These are phyloP conservation scores for Thecocarcelia acutangulata DNA, from an alignment of 2,888 invertebrate genomes.

Conservation along the genomic window DNA sequence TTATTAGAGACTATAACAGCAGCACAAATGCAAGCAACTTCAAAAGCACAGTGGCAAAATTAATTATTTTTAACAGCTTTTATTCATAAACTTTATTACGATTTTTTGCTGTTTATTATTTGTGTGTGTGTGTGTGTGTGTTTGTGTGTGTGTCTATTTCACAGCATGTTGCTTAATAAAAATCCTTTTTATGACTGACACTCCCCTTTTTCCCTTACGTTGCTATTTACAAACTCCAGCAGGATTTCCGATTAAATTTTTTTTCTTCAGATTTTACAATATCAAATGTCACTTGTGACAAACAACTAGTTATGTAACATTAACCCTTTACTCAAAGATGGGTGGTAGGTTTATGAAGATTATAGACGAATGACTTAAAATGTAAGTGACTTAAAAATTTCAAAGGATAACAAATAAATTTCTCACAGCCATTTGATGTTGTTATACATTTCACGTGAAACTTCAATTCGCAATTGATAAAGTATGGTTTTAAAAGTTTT, in stretches of 20 bases:
- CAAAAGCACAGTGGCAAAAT: conserved; percentile 58
- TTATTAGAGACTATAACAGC: conserved; percentile 27
- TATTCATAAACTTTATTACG: conserved; percentile 36
- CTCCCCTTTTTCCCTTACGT: background rate
- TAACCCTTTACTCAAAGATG: too few relatives aligned
- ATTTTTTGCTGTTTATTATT: background rate
- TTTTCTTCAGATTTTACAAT: background rate
- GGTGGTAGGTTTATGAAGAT: too few relatives aligned
- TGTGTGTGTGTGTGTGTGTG: too few relatives aligned
- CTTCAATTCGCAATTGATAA: too few relatives aligned
- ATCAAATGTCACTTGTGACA: conserved; percentile 10
- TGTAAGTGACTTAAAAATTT: too few relatives aligned
- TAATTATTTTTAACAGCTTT: conserved; percentile 67
- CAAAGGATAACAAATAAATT: too few relatives aligned
- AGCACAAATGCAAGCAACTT: background rate
- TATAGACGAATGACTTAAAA: too few relatives aligned
- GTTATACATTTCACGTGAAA: too few relatives aligned
- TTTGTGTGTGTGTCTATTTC: conserved; percentile 3
- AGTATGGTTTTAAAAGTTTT: too few relatives aligned
- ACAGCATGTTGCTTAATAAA: conserved; percentile 42
- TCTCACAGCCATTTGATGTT: too few relatives aligned
- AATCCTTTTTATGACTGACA: conserved; percentile 13
- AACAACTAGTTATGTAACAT: too few relatives aligned
- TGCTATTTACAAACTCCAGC: conserved; percentile 26
- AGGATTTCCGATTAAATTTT: background rate